Conservation (phyloP, 2,113 vertebrate species). For the Alosa alosa region DNA sequence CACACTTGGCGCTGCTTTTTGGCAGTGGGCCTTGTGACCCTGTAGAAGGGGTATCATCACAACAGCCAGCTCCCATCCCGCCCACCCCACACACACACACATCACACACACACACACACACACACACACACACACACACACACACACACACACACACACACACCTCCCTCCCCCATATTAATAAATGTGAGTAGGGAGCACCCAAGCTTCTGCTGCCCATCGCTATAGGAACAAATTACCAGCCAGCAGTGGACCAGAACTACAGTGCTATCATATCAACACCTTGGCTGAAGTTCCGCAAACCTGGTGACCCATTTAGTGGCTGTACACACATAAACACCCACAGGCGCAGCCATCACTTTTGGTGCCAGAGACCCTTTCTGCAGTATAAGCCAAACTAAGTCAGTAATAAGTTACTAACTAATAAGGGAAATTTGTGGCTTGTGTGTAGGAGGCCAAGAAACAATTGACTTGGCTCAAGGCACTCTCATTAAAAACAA, state of each 20-base stretch:
- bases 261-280: neutral
- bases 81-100: neutral
- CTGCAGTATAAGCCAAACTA: neutral
- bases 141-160: slow-evolving; percentile 5
- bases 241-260: slow-evolving; percentile 53
- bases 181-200: neutral
- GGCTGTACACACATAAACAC: neutral
- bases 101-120: neutral
- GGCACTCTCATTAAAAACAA: no score
- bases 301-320: neutral
- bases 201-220: neutral
- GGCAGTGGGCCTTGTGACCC: slow-evolving; percentile 1
- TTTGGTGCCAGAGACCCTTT: neutral
- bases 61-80: neutral
- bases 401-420: no score
- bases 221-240: slow-evolving; percentile 55
- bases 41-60: slow-evolving; percentile 1
- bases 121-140: neutral
- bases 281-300: neutral
- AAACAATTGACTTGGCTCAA: no score
- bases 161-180: neutral
- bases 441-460: no score
- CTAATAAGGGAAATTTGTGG: no score
- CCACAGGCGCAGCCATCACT: neutral
- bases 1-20: slow-evolving; percentile 11